Evolutionary conservation across 2,113 vertebrate species (phyloP), one percentile per base, ranked within the genome.

Genomic region (Anolis sagrei): DNA sequence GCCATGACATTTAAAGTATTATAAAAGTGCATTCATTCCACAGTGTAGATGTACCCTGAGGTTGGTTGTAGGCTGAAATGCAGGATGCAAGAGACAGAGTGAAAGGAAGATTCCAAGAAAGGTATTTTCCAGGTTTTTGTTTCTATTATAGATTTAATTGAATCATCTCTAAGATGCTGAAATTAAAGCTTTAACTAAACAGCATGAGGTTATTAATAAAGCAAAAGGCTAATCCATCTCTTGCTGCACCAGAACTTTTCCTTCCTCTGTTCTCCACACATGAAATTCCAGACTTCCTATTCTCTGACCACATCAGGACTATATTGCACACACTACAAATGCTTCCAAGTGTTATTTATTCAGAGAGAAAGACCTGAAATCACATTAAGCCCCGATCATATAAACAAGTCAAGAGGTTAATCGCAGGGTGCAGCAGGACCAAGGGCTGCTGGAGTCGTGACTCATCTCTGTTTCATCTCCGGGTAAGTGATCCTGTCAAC

Each of bases 371-470:
- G 64, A 36, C 32, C 23, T 51, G 9, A 84, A 78, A 54, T 29
- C 48, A 77, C 14, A 34, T 77, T 13, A 58, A 69, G 70, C 23
- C 49, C 44, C 34, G 80, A 54, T 68, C 61, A 70, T 23, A n/a
- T 48, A 64, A 76, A 76, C 36, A 76, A 48, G 69, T 73, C 36
- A 76, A 83, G 36, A 83, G 51, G 72, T 75, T 73, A 73, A 82
- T 39, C 27, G 29, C 10, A 73, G 49, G 25, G 13, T 64, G 7
- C 39, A n/a, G 64, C 14, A n/a, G 23, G 62, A 64, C 66, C 66
- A 70, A 51, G 14, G 32, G 48, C 75, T 51, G 32, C 48, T 39
- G 4, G n/a, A 84, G 6, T 66, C 16, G 13, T 72, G 61, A 79
- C 66, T 79, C 75, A 39, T 25, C 66, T 48, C 11, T 16, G 6